Conservation (phyloP, 2,113 vertebrate species). For the Perognathus longimembris region DNA sequence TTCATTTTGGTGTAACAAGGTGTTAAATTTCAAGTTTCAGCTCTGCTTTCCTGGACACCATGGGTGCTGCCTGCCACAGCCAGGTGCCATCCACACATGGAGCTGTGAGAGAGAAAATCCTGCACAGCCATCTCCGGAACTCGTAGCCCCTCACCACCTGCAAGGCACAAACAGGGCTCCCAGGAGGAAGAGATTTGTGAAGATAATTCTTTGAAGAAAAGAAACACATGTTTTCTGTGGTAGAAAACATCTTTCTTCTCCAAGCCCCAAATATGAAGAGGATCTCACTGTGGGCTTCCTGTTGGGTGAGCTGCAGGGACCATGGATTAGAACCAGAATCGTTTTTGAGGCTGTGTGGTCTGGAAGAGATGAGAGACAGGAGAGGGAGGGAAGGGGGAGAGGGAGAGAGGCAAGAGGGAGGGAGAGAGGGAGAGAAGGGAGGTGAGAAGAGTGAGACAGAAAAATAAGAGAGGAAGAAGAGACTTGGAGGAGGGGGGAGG, state of each 20-base stretch:
- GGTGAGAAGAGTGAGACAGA: no score
- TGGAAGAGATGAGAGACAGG: background rate
- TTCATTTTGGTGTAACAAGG: background rate
- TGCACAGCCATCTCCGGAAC: background rate
- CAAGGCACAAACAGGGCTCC: background rate
- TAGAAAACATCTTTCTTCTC: background rate
- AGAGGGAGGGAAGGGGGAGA: background rate
- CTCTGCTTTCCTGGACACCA: background rate
- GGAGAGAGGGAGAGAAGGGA: background rate
- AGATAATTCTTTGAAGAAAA: slow-evolving; percentile 30
- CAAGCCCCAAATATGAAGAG: background rate
- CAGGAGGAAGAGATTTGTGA: background rate
- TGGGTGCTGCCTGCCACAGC: background rate
- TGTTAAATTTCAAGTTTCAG: slow-evolving; percentile 41
- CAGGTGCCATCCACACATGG: background rate
- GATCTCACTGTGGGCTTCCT: background rate
- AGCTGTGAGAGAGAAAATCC: background rate
- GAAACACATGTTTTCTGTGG: background rate
- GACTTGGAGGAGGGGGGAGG: no score
- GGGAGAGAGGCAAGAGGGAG: no score
- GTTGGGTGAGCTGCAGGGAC: background rate
- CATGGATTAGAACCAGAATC: background rate
- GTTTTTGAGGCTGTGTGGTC: background rate
- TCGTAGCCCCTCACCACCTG: background rate
- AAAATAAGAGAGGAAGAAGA: no score